phyloP scores from a whole-genome alignment of 2,113 vertebrate genomes.

The Psephotus haematonotus region DNA sequence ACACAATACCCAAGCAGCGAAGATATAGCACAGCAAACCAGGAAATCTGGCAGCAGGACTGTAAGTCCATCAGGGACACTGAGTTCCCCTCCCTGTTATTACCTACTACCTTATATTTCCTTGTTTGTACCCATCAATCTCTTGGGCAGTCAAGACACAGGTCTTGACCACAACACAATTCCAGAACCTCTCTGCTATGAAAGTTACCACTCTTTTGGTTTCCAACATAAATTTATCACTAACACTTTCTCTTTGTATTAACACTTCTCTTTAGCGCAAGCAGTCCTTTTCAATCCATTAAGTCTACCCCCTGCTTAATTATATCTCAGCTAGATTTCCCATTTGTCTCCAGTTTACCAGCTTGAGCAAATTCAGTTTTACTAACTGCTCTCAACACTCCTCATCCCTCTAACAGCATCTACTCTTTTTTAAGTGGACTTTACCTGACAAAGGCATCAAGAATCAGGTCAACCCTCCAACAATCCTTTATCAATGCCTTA shows the following conservation, averaged over 20 bases:
- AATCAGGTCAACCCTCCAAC: background rate
- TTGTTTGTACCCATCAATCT: background rate
- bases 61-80: accelerated
- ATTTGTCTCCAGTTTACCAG: background rate
- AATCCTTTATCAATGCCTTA: background rate
- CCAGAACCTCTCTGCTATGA: background rate
- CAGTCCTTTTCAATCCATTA: background rate
- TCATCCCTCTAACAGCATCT: background rate
- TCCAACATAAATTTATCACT: background rate
- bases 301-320: background rate
- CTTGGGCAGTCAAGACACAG: background rate
- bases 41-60: background rate
- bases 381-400: background rate
- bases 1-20: background rate
- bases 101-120: background rate
- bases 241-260: background rate
- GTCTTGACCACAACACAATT: background rate
- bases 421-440: background rate
- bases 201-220: background rate
- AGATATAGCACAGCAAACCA: background rate
- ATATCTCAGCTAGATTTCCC: background rate
- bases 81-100: background rate
- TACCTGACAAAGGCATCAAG: background rate
- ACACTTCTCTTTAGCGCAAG: background rate
- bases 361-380: background rate